phyloP scores from a whole-genome alignment of 2,113 vertebrate genomes.

The Festucalex cinctus region DNA sequence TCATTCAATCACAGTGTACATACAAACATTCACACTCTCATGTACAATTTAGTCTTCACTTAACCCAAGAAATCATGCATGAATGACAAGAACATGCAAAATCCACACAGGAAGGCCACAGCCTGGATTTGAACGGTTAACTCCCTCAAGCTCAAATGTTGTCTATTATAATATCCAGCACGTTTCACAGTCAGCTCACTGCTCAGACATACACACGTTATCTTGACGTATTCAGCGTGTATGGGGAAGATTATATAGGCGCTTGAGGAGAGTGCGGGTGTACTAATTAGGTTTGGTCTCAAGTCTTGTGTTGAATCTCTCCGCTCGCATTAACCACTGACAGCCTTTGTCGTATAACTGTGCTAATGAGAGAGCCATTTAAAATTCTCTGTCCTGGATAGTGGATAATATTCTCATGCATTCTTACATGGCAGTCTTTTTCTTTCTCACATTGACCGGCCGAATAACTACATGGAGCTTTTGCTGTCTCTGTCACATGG shows the following conservation, averaged over 20 bases:
- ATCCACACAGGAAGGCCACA: neutral
- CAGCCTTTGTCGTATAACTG: conserved; percentile 58
- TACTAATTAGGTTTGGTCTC: conserved; percentile 64
- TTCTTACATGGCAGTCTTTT: conserved; percentile 50
- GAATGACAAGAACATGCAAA: neutral
- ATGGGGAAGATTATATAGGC: conserved; percentile 34
- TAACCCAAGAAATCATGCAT: too few relatives aligned
- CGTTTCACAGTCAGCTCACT: neutral
- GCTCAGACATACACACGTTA: neutral
- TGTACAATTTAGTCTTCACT: too few relatives aligned
- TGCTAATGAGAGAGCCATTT: conserved; percentile 71
- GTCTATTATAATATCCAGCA: neutral
- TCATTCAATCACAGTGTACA: too few relatives aligned
- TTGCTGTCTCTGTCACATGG: neutral
- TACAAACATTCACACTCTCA: too few relatives aligned
- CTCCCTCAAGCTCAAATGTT: neutral
- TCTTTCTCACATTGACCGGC: neutral
- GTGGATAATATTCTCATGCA: conserved; percentile 72
- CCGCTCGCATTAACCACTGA: conserved; percentile 55
- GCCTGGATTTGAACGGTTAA: neutral
- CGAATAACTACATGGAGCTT: neutral
- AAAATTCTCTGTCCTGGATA: conserved; percentile 66
- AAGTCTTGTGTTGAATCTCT: conserved; percentile 55
- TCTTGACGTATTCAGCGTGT: conserved; percentile 28
- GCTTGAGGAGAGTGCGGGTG: conserved; percentile 57